Conservation (phyloP, 2,797 vertebrate genomes). For the Dryobates pubescens region DNA sequence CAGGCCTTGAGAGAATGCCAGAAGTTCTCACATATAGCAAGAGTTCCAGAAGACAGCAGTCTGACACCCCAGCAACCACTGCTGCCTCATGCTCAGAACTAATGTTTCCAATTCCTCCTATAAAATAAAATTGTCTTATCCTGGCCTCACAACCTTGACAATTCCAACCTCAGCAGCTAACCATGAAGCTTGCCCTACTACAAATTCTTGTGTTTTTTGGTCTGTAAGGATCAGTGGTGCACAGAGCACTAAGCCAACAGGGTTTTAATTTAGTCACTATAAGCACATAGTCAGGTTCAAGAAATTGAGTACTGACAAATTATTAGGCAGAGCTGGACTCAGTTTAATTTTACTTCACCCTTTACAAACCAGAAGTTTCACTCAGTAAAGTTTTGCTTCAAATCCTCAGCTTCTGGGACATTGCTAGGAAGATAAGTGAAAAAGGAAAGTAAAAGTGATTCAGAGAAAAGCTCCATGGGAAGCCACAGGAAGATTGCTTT, state of each 20-base stretch:
- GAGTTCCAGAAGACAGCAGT: not conserved
- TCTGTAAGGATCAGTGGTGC: not conserved
- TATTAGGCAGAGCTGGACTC: not conserved
- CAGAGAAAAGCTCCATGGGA: not conserved
- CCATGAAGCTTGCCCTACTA: not conserved
- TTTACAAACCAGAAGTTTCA: not conserved
- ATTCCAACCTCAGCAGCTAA: not conserved
- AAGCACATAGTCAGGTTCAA: not conserved
- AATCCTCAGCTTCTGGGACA: not conserved
- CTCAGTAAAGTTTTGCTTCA: not conserved
- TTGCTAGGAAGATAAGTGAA: not conserved
- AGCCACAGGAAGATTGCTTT: rapidly evolving
- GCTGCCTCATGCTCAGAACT: not conserved
- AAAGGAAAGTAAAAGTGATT: not conserved
- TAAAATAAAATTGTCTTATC: not conserved
- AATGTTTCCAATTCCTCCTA: not conserved
- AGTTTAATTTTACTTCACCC: not conserved
- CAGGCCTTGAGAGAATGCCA: not conserved
- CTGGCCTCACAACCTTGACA: not conserved
- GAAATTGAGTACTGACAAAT: not conserved
- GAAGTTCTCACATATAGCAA: not conserved
- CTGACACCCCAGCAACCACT: not conserved
- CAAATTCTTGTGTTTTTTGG: not conserved
- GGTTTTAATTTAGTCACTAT: not conserved
- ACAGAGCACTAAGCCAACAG: not conserved